Evolutionary conservation across 2,113 vertebrate species (phyloP).

Genomic region (Chionomys nivalis): DNA sequence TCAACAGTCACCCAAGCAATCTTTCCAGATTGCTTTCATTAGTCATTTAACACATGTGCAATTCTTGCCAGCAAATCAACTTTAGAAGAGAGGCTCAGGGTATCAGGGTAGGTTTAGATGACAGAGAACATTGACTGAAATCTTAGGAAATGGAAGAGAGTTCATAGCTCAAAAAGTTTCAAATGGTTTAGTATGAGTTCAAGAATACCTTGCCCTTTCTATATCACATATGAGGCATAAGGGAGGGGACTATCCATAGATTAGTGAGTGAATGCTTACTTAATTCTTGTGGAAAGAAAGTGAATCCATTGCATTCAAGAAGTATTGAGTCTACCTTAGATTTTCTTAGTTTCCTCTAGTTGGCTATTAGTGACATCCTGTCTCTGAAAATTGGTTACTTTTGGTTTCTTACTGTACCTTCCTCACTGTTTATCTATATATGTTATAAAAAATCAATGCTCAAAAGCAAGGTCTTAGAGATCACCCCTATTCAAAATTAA

Average conservation of each 20-base stretch:
- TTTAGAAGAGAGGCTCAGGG: background rate
- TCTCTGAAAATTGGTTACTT: background rate
- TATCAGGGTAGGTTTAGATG: background rate
- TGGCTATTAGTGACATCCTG: background rate
- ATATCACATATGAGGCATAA: fast-evolving
- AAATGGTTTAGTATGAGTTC: background rate
- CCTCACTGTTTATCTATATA: background rate
- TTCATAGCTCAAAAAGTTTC: background rate
- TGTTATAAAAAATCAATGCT: background rate
- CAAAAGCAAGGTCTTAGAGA: background rate
- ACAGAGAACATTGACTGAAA: background rate
- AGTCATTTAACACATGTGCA: slow-evolving; percentile 9
- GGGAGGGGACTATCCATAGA: background rate
- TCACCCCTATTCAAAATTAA: background rate
- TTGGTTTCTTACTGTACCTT: background rate
- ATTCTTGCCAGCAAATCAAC: background rate
- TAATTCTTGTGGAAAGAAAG: background rate
- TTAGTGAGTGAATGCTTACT: background rate
- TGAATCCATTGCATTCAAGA: background rate
- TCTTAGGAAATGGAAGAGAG: background rate
- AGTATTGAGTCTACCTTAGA: background rate
- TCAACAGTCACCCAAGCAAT: background rate
- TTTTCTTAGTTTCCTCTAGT: background rate
- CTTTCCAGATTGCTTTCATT: slow-evolving; percentile 38
- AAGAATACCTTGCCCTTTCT: background rate